Percentiles rank a stretch among this genome's conserved stretches.
phyloP scores from a whole-genome alignment of 2,113 vertebrate species.

The Nipponia nippon region DNA sequence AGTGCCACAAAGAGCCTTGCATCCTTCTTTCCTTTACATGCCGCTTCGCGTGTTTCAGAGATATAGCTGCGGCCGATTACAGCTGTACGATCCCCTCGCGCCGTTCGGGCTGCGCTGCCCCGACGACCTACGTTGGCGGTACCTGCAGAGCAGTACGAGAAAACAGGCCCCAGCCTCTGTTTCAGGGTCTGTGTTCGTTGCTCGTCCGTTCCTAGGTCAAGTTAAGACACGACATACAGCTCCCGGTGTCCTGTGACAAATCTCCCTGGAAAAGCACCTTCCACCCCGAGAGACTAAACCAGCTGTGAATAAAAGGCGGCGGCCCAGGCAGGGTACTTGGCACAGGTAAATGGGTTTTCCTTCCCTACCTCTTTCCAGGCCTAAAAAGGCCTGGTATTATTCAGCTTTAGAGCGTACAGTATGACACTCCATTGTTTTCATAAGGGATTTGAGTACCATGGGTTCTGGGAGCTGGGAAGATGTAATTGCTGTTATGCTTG shows the following conservation, averaged over 20 bases:
- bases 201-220: background rate
- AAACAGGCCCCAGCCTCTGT: background rate
- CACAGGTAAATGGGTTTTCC: background rate
- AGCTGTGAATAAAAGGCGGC: background rate
- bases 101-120: background rate
- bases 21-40: background rate
- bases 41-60: background rate
- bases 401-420: background rate
- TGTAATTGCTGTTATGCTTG: background rate
- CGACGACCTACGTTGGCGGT: accelerated
- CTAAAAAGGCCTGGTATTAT: background rate
- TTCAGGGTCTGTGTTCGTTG: background rate
- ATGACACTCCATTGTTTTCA: background rate
- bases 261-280: background rate
- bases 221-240: background rate
- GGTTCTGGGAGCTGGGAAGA: background rate
- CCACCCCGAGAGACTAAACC: background rate
- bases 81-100: background rate
- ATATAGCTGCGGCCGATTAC: background rate
- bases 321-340: background rate
- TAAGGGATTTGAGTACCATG: background rate
- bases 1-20: background rate
- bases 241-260: background rate
- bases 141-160: background rate
- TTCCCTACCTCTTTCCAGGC: background rate